A percentile compares a stretch with the other conserved stretches of the same genome.
Evolutionary conservation across 2,888 invertebrate genomes (phyloP).

Genomic region (Nyleta sp.): DNA sequence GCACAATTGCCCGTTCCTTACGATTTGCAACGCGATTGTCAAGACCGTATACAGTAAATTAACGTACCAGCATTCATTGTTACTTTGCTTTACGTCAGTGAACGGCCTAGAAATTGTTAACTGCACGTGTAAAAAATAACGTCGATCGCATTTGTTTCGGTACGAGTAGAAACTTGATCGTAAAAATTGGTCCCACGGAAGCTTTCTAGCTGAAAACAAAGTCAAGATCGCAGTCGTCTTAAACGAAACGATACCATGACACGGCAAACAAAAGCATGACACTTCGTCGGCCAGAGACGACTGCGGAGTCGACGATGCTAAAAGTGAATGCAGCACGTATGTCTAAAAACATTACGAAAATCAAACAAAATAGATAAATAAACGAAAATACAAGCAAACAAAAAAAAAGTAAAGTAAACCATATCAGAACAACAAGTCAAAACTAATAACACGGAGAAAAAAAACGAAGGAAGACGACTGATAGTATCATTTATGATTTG

Average conservation of each 20-base stretch:
- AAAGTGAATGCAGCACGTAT: constrained; percentile 64
- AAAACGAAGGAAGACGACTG: constrained; percentile 70
- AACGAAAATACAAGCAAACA: constrained; percentile 43
- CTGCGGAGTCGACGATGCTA: constrained; percentile 25
- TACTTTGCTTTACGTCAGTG: no score
- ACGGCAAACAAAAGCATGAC: constrained; percentile 41
- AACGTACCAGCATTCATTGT: no score
- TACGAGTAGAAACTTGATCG: background rate
- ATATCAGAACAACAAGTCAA: constrained; percentile 58
- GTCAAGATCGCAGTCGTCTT: constrained; percentile 42
- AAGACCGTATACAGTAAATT: no score
- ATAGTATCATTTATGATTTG: constrained; percentile 83
- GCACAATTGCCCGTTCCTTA: no score
- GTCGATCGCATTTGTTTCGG: no score
- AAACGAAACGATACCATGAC: constrained; percentile 60
- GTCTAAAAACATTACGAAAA: constrained; percentile 44
- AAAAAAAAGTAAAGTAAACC: constrained; percentile 46
- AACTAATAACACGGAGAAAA: constrained; percentile 57
- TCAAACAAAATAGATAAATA: constrained; percentile 27
- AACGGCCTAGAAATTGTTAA: no score
- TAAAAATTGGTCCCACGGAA: constrained; percentile 3
- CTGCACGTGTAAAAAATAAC: no score
- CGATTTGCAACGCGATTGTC: no score
- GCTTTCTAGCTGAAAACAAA: constrained; percentile 12
- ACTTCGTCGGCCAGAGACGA: constrained; percentile 19